These are phyloP conservation scores for Ceuthmochares aereus DNA, from an alignment of 2,113 vertebrate genomes.

Conservation along the genomic window DNA sequence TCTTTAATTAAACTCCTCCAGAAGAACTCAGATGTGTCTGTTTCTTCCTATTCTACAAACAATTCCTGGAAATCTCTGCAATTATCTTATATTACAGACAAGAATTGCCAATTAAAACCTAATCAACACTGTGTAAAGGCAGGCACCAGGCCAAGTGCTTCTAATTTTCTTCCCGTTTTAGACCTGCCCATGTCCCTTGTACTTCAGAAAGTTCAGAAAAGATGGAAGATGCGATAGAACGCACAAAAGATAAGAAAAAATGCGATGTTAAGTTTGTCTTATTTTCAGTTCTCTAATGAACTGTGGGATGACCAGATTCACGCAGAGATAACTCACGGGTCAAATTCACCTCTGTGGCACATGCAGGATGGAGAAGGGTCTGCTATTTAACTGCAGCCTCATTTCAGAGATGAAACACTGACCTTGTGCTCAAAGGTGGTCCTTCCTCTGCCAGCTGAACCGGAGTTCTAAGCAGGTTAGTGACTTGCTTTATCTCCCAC, in stretches of 20 bases:
- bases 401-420: not conserved
- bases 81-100: conserved; percentile 65
- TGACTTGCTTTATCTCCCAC: too few species aligned
- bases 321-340: not conserved
- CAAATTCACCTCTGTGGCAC: not conserved
- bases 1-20: conserved; percentile 49
- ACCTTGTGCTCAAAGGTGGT: too few species aligned
- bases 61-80: conserved; percentile 45
- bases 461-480: not conserved
- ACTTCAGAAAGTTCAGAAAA: conserved; percentile 3
- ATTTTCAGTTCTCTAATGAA: not conserved
- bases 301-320: not conserved
- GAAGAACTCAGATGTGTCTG: conserved; percentile 25
- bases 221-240: not conserved
- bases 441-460: not conserved
- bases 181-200: not conserved
- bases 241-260: not conserved
- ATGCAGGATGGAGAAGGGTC: accelerated
- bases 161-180: not conserved
- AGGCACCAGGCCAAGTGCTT: conserved; percentile 45
- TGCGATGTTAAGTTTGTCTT: not conserved
- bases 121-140: conserved; percentile 45
- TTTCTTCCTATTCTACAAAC: conserved; percentile 34
- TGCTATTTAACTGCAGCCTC: not conserved
- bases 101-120: conserved; percentile 68